Percentiles rank a stretch among this genome's conserved stretches.
Evolutionary conservation across 2,888 invertebrate genomes (phyloP).

Genomic region (Orthosia cruda): DNA sequence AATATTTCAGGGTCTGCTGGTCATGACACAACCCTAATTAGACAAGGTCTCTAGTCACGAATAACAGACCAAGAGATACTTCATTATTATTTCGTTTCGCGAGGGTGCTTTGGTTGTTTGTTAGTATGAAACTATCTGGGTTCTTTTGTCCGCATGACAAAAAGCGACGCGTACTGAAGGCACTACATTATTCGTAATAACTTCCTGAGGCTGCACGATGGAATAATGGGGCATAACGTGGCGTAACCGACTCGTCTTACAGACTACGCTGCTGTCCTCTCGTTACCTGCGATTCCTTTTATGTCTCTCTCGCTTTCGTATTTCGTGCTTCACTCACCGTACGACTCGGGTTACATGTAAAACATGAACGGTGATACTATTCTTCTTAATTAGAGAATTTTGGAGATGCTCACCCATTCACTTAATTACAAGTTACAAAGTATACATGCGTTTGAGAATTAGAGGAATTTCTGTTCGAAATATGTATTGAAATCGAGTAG

Average conservation of each 20-base stretch:
- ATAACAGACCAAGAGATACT: slow-evolving; percentile 68
- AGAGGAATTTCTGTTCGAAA: background rate
- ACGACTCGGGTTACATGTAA: slow-evolving; percentile 40
- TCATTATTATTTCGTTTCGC: slow-evolving; percentile 68
- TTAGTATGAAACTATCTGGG: slow-evolving; percentile 79
- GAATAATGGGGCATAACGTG: slow-evolving; percentile 81
- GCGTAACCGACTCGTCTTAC: slow-evolving; percentile 72
- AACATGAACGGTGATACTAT: slow-evolving; percentile 27
- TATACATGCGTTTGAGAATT: background rate
- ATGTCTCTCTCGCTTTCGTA: slow-evolving; percentile 52
- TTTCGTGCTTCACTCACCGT: slow-evolving; percentile 43
- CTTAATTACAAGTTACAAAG: background rate
- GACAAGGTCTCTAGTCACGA: slow-evolving; percentile 57
- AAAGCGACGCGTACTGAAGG: slow-evolving; percentile 78
- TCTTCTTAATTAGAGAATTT: slow-evolving; percentile 21
- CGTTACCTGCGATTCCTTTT: slow-evolving; percentile 76
- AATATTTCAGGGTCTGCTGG: slow-evolving; percentile 58
- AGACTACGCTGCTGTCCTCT: slow-evolving; percentile 65
- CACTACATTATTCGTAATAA: slow-evolving; percentile 86
- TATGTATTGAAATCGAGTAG: background rate
- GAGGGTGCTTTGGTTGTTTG: slow-evolving; percentile 72
- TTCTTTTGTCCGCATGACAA: slow-evolving; percentile 83
- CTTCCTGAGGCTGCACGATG: slow-evolving; percentile 81
- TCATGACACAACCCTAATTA: slow-evolving; percentile 65
- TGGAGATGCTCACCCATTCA: background rate